A percentile compares a stretch with the other conserved stretches of the same genome.
phyloP scores from a whole-genome alignment of 2,797 vertebrate genomes.

The Galago senegalensis region DNA sequence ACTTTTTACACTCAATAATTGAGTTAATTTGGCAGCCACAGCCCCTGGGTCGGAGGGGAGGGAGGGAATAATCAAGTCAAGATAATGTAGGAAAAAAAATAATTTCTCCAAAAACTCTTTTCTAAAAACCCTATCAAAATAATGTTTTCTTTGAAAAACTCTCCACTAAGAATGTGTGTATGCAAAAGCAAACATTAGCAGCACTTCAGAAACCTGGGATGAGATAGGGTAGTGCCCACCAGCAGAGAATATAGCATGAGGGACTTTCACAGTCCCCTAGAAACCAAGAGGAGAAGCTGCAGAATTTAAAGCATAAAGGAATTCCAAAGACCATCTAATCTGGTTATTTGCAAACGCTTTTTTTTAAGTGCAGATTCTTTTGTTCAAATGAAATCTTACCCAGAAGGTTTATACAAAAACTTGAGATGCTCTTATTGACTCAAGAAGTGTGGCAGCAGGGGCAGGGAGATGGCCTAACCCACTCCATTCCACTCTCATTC shows the following conservation, averaged over 20 bases:
- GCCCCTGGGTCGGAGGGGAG: not conserved
- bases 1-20: not conserved
- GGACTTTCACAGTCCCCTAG: not conserved
- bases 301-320: not conserved
- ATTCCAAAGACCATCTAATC: slow-evolving; percentile 47
- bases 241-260: accelerated
- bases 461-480: not conserved
- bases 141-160: not conserved
- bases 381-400: slow-evolving; percentile 69
- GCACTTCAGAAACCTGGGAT: not conserved
- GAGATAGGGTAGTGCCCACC: not conserved
- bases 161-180: not conserved
- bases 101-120: not conserved
- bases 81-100: not conserved
- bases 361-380: slow-evolving; percentile 57
- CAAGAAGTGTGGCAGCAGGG: not conserved
- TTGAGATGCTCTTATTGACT: not conserved
- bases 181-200: not conserved
- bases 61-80: not conserved
- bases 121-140: not conserved
- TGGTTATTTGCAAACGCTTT: slow-evolving; percentile 17
- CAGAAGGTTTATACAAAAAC: slow-evolving; percentile 53
- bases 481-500: not conserved
- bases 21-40: not conserved
- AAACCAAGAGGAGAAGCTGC: not conserved